These are phyloP conservation scores for Danaus plexippus DNA, from an alignment of 1,140 invertebrate species.

Conservation along the genomic window DNA sequence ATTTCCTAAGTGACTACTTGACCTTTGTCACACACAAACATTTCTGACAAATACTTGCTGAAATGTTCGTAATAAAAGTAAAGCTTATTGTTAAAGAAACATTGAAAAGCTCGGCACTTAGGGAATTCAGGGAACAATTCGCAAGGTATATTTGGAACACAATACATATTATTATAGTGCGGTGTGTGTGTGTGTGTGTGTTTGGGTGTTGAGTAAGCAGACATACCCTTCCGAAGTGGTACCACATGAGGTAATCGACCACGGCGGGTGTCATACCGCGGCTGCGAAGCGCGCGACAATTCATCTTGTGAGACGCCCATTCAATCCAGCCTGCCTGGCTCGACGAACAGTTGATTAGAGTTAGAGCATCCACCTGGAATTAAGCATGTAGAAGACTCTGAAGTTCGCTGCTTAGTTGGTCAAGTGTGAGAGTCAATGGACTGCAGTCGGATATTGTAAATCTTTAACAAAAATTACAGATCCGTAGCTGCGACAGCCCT, in stretches of 20 bases:
- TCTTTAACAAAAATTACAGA: no score
- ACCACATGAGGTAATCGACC: slow-evolving; percentile 99
- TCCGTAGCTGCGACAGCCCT: no score
- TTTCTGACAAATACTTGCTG: no score
- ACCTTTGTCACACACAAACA: no score
- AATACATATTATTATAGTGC: neutral
- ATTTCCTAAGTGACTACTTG: neutral
- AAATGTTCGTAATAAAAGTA: no score
- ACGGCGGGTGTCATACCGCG: slow-evolving; percentile 96
- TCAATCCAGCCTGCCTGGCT: slow-evolving; percentile 97
- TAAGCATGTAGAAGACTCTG: slow-evolving; percentile 3
- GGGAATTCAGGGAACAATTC: neutral
- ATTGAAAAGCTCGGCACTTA: no score
- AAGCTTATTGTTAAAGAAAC: no score
- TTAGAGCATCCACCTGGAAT: slow-evolving; percentile 81
- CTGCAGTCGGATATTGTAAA: no score
- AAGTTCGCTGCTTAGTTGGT: neutral
- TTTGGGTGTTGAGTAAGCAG: neutral
- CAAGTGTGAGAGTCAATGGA: no score
- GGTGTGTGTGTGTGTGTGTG: no score
- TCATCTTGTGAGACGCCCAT: slow-evolving; percentile 99
- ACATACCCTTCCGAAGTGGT: slow-evolving; percentile 89
- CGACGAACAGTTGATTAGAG: slow-evolving; percentile 94
- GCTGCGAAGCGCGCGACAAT: slow-evolving; percentile 85
- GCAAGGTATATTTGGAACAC: slow-evolving; percentile 2